phyloP scores from a whole-genome alignment of 2,113 vertebrate species.

The Herpetotheres cachinnans region DNA sequence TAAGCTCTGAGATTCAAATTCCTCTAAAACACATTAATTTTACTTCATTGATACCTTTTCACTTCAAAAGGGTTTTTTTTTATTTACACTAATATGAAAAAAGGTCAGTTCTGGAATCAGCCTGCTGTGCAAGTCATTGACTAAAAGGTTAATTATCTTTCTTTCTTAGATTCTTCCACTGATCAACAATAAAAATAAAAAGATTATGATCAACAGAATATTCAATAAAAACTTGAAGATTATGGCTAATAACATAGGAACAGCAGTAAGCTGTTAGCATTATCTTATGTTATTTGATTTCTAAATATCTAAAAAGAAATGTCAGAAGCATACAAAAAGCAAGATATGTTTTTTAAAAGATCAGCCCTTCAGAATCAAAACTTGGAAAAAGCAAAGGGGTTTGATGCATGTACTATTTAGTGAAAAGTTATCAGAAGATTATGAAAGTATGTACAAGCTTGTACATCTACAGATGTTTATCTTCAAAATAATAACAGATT shows the following conservation, averaged over 20 bases:
- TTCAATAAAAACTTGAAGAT: neutral
- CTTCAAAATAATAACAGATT: neutral
- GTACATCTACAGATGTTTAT: too few species aligned
- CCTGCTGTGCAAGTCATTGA: neutral
- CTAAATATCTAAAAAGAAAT: neutral
- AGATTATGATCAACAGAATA: neutral
- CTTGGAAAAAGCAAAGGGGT: rapidly evolving
- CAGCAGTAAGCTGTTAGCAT: neutral
- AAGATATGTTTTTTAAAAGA: rapidly evolving
- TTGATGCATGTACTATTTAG: neutral
- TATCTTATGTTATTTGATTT: neutral
- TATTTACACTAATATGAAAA: neutral
- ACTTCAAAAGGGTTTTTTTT: neutral
- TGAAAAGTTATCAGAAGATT: neutral
- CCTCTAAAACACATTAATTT: neutral
- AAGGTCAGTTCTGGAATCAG: neutral
- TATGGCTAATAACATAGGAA: neutral
- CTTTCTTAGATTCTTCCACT: neutral
- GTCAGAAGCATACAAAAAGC: neutral
- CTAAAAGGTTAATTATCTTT: neutral
- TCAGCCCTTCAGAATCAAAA: neutral
- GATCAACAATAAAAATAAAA: neutral
- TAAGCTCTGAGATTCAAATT: neutral
- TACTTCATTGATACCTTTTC: neutral
- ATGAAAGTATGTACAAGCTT: neutral